Conservation (phyloP, 2,888 invertebrate genomes). For the Alitta virens region DNA sequence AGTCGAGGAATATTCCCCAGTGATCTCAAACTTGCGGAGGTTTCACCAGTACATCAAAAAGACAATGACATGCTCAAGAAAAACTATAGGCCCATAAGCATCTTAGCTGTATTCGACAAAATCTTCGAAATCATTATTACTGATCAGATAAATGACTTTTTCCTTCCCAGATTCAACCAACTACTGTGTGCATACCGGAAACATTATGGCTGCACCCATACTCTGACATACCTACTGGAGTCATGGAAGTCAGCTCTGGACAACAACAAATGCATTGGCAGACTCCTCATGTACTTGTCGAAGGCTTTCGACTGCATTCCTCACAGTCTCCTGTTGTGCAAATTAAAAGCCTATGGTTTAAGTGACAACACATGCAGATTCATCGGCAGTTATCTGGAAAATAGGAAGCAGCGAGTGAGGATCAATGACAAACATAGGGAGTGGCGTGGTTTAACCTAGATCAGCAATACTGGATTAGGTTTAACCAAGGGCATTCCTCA, state of each 20-base stretch:
- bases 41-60: background rate
- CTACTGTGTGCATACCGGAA: background rate
- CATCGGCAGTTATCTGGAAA: background rate
- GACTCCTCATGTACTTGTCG: background rate
- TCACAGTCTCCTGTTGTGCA: background rate
- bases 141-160: background rate
- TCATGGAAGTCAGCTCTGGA: background rate
- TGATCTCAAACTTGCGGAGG: background rate
- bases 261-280: background rate
- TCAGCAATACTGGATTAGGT: too few species aligned
- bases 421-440: background rate
- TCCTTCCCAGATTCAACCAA: background rate
- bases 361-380: background rate
- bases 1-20: background rate
- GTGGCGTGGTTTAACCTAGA: background rate
- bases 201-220: background rate
- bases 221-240: background rate
- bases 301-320: conserved; percentile 1
- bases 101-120: background rate
- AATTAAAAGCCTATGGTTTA: background rate
- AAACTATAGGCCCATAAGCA: background rate
- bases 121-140: background rate
- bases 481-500: background rate
- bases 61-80: background rate
- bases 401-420: background rate